Conservation (phyloP, 2,797 vertebrate species). For the Phrynocephalus vlangalii region DNA sequence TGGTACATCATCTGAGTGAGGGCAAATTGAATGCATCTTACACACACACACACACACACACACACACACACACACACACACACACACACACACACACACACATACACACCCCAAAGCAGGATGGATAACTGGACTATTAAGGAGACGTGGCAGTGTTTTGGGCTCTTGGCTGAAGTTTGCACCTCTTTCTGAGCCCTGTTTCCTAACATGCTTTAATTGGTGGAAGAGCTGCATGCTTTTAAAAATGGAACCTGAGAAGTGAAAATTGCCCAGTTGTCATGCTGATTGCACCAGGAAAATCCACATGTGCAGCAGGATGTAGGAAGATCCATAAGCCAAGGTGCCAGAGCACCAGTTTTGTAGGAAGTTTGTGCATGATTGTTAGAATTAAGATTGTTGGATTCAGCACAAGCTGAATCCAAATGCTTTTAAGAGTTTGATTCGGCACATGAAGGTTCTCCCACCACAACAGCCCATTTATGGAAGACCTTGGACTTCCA, state of each 20-base stretch:
- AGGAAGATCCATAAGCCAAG: neutral
- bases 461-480: neutral
- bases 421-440: neutral
- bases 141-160: neutral
- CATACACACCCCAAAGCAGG: too few species aligned
- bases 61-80: too few species aligned
- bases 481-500: neutral
- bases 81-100: too few species aligned
- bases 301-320: neutral
- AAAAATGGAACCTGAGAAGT: constrained; percentile 4
- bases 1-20: constrained; percentile 30
- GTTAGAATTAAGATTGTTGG: neutral
- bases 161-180: neutral
- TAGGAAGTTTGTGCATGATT: neutral
- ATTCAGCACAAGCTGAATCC: neutral
- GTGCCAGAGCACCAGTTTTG: neutral
- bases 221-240: neutral
- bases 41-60: neutral
- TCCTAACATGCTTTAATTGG: neutral
- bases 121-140: neutral
- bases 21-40: neutral
- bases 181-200: neutral
- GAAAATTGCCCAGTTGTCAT: neutral
- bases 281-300: neutral
- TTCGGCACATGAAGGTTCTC: constrained; percentile 8